These are phyloP conservation scores for Datnioides undecimradiatus DNA, from an alignment of 2,113 vertebrate species.

Conservation along the genomic window DNA sequence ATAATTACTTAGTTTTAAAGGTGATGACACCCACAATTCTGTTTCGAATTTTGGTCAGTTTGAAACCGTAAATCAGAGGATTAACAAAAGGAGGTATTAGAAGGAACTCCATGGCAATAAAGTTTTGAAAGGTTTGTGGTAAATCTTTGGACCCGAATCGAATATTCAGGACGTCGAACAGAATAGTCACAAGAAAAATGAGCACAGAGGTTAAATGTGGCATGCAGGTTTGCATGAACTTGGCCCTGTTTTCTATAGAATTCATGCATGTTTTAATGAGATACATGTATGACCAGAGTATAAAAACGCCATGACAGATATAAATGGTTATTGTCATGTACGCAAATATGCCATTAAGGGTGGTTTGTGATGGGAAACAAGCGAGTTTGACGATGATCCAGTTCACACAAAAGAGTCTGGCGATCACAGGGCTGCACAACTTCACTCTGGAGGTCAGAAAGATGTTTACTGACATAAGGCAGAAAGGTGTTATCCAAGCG, in stretches of 20 bases:
- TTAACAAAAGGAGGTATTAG: slow-evolving; percentile 68
- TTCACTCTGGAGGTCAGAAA: slow-evolving; percentile 11
- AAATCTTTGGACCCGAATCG: slow-evolving; percentile 21
- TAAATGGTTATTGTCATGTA: slow-evolving; percentile 28
- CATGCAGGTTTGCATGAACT: background rate
- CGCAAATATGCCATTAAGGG: background rate
- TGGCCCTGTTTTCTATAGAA: slow-evolving; percentile 35
- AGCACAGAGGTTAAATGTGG: background rate
- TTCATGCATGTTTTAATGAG: slow-evolving; percentile 37
- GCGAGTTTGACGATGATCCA: slow-evolving; percentile 46
- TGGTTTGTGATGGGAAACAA: slow-evolving; percentile 21
- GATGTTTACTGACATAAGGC: background rate
- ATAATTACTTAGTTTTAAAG: background rate
- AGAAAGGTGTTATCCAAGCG: slow-evolving; percentile 19
- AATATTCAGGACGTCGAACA: slow-evolving; percentile 38
- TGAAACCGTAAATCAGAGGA: slow-evolving; percentile 73
- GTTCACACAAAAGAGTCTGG: slow-evolving; percentile 48
- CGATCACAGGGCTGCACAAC: slow-evolving; percentile 32
- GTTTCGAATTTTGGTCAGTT: slow-evolving; percentile 48
- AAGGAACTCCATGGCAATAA: slow-evolving; percentile 60
- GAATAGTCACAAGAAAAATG: background rate
- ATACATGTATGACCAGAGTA: slow-evolving; percentile 59
- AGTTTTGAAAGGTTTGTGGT: slow-evolving; percentile 31
- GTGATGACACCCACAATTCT: background rate
- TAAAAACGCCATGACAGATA: slow-evolving; percentile 20